A percentile compares a stretch with the other conserved stretches of the same genome.
Evolutionary conservation across 2,888 invertebrate species (phyloP).

Genomic region (Drosophila demipolita): DNA sequence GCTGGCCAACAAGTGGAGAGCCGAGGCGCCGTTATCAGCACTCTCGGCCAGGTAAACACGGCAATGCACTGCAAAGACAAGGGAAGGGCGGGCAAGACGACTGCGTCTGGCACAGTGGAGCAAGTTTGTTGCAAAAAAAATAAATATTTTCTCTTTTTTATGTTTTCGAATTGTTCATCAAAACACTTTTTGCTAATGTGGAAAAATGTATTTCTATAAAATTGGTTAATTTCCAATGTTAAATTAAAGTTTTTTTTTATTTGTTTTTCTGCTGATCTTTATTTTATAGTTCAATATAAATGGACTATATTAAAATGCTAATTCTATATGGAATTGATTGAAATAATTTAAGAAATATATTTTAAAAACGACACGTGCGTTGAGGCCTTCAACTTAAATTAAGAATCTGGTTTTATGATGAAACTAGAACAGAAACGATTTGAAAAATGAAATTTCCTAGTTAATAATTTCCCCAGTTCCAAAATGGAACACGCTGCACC

Average conservation of each 20-base stretch:
- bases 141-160: too few relatives aligned
- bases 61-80: not conserved
- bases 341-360: constrained; percentile 9
- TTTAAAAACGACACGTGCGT: not conserved
- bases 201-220: not conserved
- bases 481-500: not conserved
- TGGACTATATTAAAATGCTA: constrained; percentile 8
- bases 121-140: not conserved
- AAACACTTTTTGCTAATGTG: too few relatives aligned
- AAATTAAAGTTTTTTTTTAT: not conserved
- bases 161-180: too few relatives aligned
- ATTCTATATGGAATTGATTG: constrained; percentile 3
- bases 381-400: constrained; percentile 2
- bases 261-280: not conserved
- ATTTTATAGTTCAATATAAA: not conserved
- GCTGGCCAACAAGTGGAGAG: constrained; percentile 31
- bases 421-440: not conserved
- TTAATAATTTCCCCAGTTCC: not conserved
- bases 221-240: not conserved
- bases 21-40: constrained; percentile 29
- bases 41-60: constrained; percentile 35
- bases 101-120: constrained; percentile 32
- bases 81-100: not conserved
- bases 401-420: constrained; percentile 5
- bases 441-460: too few relatives aligned